Evolutionary conservation across 35 echinoderm and acorn worm genomes (phyloP), one percentile per base, ranked within the genome.

Genomic region (Ptychodera flava): DNA sequence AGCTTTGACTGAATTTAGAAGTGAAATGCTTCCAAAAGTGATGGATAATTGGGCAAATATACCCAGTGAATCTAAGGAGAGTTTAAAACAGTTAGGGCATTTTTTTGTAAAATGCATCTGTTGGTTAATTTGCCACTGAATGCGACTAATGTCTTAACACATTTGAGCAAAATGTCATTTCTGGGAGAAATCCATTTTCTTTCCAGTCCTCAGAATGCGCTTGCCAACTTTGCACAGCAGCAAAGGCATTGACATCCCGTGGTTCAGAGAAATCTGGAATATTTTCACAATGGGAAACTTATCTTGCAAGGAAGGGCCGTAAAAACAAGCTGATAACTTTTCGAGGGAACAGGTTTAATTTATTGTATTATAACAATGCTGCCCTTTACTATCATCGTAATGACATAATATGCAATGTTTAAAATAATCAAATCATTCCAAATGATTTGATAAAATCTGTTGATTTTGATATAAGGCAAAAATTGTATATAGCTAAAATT

Each of bases 61-160:
- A 0, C 52, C 16, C 30, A 83, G 15, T 32, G 85, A 87, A 33
- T 38, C 78, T 38, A 87, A 87, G 34, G 36, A 87, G 34, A 31
- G n/a, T 32, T 33, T 76, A 87, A 75, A 75, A 79, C 78, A 38
- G 10, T 90, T 90, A 35, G 33, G 82, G 31, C 1, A 84, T n/a
- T 90, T 31, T 90, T 84, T 0, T 90, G 88, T 33, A 90, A 90
- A 35, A 90, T 85, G 88, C 88, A 90, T 34, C 82, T 80, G 6
- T 45, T 88, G 1, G 82, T 88, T 22, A 84, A 90, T 33, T 90
- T 10, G 88, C 88, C 16, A 38, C 36, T 52, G 88, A 90, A 35
- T 16, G n/a, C 1, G 75, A 85, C 35, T 84, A 90, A 36, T 81
- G 83, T 15, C 34, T 90, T 0, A 90, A 90, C 16, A 32, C 88